Evolutionary conservation across 2,888 invertebrate species (phyloP).

Genomic region (Anorthoa munda): DNA sequence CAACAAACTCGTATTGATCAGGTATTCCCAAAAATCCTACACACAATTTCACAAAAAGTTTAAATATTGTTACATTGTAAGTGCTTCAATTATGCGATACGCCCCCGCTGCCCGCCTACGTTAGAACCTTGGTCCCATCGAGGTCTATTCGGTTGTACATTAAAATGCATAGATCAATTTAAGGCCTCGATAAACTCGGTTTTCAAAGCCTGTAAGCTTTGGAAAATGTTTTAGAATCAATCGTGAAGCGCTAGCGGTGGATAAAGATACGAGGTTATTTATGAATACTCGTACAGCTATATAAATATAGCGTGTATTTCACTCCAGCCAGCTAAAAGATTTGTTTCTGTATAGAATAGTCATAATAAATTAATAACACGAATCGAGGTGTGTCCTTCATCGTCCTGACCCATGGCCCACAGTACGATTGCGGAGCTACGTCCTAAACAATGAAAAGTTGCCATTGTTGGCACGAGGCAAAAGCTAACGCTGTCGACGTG

Average conservation of each 20-base stretch:
- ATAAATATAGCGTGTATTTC: too few relatives aligned
- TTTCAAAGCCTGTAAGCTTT: slow-evolving; percentile 30
- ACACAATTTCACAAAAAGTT: neutral
- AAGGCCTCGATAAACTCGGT: slow-evolving; percentile 34
- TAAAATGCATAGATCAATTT: slow-evolving; percentile 57
- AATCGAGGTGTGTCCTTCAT: too few relatives aligned
- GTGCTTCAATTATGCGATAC: slow-evolving; percentile 15
- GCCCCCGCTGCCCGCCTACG: neutral
- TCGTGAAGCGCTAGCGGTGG: slow-evolving; percentile 4
- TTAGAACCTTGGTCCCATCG: neutral
- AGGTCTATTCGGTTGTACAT: slow-evolving; percentile 7
- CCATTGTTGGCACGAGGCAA: too few relatives aligned
- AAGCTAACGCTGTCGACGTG: too few relatives aligned
- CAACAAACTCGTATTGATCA: neutral
- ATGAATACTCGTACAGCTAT: too few relatives aligned
- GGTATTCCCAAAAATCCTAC: neutral
- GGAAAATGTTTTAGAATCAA: slow-evolving; percentile 31
- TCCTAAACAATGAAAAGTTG: too few relatives aligned
- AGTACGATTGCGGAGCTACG: too few relatives aligned
- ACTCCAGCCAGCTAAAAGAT: too few relatives aligned
- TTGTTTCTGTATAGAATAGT: too few relatives aligned
- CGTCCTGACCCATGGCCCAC: too few relatives aligned
- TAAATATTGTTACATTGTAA: slow-evolving; percentile 12
- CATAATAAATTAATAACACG: too few relatives aligned
- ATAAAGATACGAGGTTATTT: neutral